Base-by-base conservation (phyloP, 2,797 vertebrate genomes). In the Babyrousa celebensis region DNA sequence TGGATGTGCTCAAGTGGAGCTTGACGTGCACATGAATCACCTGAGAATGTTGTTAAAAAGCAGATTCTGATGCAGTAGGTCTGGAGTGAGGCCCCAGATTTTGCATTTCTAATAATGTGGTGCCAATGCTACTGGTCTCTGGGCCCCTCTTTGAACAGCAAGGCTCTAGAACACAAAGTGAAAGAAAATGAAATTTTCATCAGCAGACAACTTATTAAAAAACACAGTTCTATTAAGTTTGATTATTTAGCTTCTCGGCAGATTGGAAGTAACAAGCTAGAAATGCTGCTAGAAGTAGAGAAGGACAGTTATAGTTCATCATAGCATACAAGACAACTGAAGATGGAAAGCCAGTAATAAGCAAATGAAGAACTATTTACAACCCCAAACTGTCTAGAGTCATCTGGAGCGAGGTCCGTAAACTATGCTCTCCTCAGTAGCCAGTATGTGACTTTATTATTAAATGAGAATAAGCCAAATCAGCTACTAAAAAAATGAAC, bases 401-500 rank as follows among this genome's bases (percentile, higher is more conserved):
- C 60, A 82, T 74, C 78, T 36, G 52, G 40, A 29, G 11, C 78
- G 3, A 12, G 68, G 23, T 40, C 43, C 62, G 60, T 72, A 89
- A 97, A 72, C n/a, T 90, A 23, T 60, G 11, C 20, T 48, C 29
- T 29, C 10, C 25, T 48, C 25, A 58, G 48, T 40, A 87, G 27
- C 6, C 79, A 89, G 7, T 62, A 27, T 3, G 92, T 48, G 36
- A 68, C 70, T 82, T 89, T 70, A 92, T 88, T 43, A 84, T 65
- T 94, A 79, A 85, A 63, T 63, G 11, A 90, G 10, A 95, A 11
- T 80, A 86, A 89, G 52, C 56, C 72, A 85, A 71, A 82, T 62
- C 27, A 68, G 40, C 32, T 91, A 92, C 65, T 63, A 87, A 72
- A 92, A 89, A 96, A 87, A 88, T n/a, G 52, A 96, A 77, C 5